These are phyloP conservation scores for Hipposideros larvatus DNA, from an alignment of 2,797 vertebrate genomes.

Conservation along the genomic window DNA sequence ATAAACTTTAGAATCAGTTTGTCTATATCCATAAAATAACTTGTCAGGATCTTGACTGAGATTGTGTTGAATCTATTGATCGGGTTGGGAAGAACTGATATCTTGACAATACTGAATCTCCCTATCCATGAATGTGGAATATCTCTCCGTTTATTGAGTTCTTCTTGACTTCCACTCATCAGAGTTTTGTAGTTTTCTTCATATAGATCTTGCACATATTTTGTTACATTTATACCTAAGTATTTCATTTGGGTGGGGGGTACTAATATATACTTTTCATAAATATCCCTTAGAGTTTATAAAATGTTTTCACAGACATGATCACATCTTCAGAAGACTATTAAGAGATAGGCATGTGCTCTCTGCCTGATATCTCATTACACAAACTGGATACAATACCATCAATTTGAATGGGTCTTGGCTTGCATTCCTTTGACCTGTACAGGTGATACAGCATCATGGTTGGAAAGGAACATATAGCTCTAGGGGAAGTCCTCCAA, in stretches of 20 bases:
- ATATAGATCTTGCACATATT: background rate
- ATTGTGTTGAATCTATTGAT: background rate
- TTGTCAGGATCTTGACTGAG: background rate
- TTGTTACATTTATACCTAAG: background rate
- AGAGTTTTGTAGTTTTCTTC: background rate
- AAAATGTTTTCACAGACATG: background rate
- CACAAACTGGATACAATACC: background rate
- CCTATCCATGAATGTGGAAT: background rate
- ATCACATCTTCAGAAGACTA: background rate
- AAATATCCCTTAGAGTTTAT: background rate
- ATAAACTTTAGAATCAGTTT: background rate
- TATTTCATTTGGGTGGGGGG: background rate
- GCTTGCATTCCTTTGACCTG: background rate
- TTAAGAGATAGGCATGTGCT: background rate
- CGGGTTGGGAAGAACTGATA: background rate
- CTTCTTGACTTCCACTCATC: background rate
- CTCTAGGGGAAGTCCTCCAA: background rate
- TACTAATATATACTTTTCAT: background rate
- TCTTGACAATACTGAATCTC: background rate
- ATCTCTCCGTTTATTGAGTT: background rate
- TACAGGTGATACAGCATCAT: background rate
- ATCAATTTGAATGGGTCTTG: background rate
- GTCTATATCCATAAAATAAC: background rate
- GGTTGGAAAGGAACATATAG: background rate
- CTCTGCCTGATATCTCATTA: background rate